Evolutionary conservation across 2,113 vertebrate genomes (phyloP).

Genomic region (Hyperopisus bebe): DNA sequence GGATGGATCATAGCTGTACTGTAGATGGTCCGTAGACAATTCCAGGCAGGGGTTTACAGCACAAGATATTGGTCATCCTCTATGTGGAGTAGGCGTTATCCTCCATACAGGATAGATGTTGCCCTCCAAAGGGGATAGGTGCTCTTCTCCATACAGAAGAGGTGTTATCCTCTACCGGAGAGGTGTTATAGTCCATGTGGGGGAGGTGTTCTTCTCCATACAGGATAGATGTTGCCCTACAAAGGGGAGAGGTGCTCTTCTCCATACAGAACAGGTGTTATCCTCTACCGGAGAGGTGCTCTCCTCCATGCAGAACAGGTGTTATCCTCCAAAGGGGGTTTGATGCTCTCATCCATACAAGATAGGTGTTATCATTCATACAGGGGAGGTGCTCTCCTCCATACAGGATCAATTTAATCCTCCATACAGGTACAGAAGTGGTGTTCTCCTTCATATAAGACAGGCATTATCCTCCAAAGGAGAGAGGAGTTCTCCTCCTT

Average conservation of each 20-base stretch:
- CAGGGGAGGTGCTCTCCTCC: neutral
- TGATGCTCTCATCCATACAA: no score
- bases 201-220: neutral
- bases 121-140: neutral
- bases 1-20: neutral
- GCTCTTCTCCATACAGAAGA: neutral
- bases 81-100: neutral
- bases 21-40: neutral
- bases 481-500: no score
- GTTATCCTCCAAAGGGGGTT: no score
- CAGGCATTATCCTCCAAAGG: neutral
- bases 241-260: no score
- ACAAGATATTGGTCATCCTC: neutral
- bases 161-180: neutral
- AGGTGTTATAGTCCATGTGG: neutral
- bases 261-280: no score
- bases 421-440: neutral
- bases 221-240: no score
- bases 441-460: no score
- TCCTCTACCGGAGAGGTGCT: no score
- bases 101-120: neutral
- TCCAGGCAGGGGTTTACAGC: neutral
- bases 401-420: neutral
- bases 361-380: no score
- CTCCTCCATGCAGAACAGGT: no score